A percentile compares a stretch with the other conserved stretches of the same genome.
Conservation (phyloP, 2,888 invertebrate genomes). For the Eledone cirrhosa region DNA sequence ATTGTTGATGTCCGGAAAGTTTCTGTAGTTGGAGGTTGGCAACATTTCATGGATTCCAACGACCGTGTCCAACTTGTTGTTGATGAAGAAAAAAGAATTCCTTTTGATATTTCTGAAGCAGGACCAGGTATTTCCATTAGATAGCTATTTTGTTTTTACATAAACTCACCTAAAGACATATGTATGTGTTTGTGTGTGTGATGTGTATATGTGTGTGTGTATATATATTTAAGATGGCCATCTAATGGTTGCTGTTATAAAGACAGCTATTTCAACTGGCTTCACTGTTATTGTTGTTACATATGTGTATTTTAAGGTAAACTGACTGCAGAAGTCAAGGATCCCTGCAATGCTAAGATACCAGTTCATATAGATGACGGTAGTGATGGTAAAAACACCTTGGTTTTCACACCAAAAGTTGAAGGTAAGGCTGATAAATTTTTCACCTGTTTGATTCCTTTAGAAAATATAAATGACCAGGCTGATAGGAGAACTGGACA, state of each 20-base stretch:
- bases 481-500: too few relatives aligned
- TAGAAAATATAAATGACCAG: too few relatives aligned
- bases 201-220: too few relatives aligned
- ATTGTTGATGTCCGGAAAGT: slow-evolving; percentile 80
- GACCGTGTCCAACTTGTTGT: slow-evolving; percentile 68
- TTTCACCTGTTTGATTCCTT: too few relatives aligned
- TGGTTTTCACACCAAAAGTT: slow-evolving; percentile 72
- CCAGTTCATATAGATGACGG: slow-evolving; percentile 70
- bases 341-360: slow-evolving; percentile 65
- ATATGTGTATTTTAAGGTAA: slow-evolving; percentile 71
- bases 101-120: slow-evolving; percentile 87
- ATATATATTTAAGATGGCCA: too few relatives aligned
- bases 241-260: too few relatives aligned
- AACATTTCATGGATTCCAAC: slow-evolving; percentile 78
- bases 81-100: slow-evolving; percentile 71
- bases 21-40: slow-evolving; percentile 86
- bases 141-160: neutral
- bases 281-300: neutral
- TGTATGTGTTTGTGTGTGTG: too few relatives aligned
- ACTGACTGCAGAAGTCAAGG: slow-evolving; percentile 71
- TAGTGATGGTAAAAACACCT: slow-evolving; percentile 66
- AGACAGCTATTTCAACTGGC: too few relatives aligned
- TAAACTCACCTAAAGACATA: neutral
- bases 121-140: slow-evolving; percentile 73
- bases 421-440: slow-evolving; percentile 54